Conservation (phyloP, 2,797 vertebrate genomes). For the Amniataba percoides region DNA sequence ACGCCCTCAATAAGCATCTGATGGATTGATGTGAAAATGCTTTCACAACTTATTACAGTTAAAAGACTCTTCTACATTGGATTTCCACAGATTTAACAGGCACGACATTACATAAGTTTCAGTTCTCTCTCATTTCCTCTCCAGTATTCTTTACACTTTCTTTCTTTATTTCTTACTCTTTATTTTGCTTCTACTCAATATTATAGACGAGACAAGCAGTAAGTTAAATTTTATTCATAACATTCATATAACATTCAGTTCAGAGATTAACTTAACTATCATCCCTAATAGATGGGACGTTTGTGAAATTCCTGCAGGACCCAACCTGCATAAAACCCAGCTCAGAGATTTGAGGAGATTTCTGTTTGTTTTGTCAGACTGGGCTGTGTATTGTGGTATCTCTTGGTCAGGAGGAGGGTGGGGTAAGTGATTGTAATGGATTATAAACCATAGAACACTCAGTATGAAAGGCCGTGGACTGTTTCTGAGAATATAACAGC, state of each 20-base stretch:
- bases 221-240: constrained; percentile 1
- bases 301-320: not conserved
- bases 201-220: not conserved
- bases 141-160: not conserved
- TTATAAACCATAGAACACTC: not conserved
- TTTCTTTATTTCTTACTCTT: not conserved
- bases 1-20: not conserved
- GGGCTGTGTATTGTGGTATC: not conserved
- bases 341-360: not conserved
- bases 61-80: not conserved
- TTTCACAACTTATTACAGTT: not conserved
- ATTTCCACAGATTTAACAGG: not conserved
- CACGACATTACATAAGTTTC: not conserved
- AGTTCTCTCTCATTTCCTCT: not conserved
- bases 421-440: constrained; percentile 14
- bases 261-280: not conserved
- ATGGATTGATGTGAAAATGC: not conserved
- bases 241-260: not conserved
- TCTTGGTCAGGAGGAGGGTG: not conserved
- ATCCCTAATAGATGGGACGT: not conserved
- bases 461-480: not conserved
- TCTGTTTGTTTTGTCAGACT: not conserved
- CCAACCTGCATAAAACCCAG: not conserved
- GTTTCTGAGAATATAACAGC: not conserved
- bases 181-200: not conserved